Evolutionary conservation across 2,113 vertebrate genomes (phyloP), one percentile per base, ranked within the genome.

Genomic region (Myxocyprinus asiaticus): DNA sequence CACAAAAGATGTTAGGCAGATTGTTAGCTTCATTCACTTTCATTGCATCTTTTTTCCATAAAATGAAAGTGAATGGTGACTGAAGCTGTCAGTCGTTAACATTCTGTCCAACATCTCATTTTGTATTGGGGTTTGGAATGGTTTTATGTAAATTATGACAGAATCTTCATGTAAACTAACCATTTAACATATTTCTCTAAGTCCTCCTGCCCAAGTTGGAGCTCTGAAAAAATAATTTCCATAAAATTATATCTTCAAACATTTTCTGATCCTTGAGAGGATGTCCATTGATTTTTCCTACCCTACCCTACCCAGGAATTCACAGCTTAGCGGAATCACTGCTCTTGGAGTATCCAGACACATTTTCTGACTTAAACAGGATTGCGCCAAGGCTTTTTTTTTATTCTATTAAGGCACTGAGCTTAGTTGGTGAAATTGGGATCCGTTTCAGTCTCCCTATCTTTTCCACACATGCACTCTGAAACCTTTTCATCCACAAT

Each of bases 381-480:
- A n/a, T 56, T 56, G 14, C 14, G 9, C 8, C 10, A 9, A 8
- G n/a, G n/a, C n/a, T 51, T n/a, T 56, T 56, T n/a, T 56, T 56
- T 12, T 56, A 14, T n/a, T 56, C 48, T 63, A 33, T 77, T 70
- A 45, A 63, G 73, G 8, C 67, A 63, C 51, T n/a, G 15, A 61
- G 74, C 17, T 51, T 42, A 51, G 76, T 64, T 53, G 45, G 76
- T 63, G 48, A 63, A 63, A 64, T 11, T 44, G 80, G 73, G 80
- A 81, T 81, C 15, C 9, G 74, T 77, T 81, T 63, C 73, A 77
- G 51, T 76, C 73, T 55, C 66, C 45, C 73, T 77, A 55, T 69
- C 78, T 59, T n/a, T 48, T 72, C 22, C 67, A 78, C 78, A 70
- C 66, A 81, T 56, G 66, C 74, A 61, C 80, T 64, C 72, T 63